Conservation (phyloP, 2,113 vertebrate genomes). For the Brachyhypopomus occidentalis region DNA sequence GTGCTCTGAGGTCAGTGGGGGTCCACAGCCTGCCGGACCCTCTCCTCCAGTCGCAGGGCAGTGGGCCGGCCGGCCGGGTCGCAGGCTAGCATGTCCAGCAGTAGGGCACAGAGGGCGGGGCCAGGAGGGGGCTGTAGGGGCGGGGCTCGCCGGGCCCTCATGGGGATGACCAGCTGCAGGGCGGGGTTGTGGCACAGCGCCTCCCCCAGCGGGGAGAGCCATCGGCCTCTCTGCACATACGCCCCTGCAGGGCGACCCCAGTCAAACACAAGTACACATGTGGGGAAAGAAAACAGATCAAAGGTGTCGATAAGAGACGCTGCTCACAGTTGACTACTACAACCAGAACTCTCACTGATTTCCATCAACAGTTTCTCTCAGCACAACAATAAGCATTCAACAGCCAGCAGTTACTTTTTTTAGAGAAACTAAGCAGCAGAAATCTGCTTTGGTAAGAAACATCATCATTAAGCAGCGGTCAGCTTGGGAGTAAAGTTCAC, state of each 20-base stretch:
- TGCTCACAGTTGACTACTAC: too few relatives aligned
- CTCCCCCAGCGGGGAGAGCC: slow-evolving; percentile 91
- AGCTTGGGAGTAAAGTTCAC: not conserved
- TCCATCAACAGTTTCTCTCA: too few relatives aligned
- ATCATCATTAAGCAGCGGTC: not conserved
- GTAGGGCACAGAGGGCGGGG: slow-evolving; percentile 84
- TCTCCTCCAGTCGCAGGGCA: slow-evolving; percentile 87
- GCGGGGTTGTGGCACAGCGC: slow-evolving; percentile 92
- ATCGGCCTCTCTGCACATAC: slow-evolving; percentile 86
- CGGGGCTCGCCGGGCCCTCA: slow-evolving; percentile 88
- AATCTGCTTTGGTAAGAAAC: too few relatives aligned
- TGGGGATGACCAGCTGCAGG: slow-evolving; percentile 92
- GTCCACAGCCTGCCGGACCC: slow-evolving; percentile 80
- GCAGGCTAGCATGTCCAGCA: slow-evolving; percentile 92
- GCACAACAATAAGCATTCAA: too few relatives aligned
- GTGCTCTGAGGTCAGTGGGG: slow-evolving; percentile 45
- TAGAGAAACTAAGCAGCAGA: too few relatives aligned
- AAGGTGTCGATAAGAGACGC: too few relatives aligned
- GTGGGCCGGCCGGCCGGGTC: slow-evolving; percentile 89
- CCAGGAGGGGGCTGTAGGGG: slow-evolving; percentile 72
- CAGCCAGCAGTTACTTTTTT: too few relatives aligned
- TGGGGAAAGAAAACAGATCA: too few relatives aligned
- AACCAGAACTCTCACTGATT: too few relatives aligned
- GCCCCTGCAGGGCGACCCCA: slow-evolving; percentile 61
- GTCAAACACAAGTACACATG: not conserved